Base-by-base conservation (phyloP, 2,797 vertebrate genomes). In the Alcedo atthis region DNA sequence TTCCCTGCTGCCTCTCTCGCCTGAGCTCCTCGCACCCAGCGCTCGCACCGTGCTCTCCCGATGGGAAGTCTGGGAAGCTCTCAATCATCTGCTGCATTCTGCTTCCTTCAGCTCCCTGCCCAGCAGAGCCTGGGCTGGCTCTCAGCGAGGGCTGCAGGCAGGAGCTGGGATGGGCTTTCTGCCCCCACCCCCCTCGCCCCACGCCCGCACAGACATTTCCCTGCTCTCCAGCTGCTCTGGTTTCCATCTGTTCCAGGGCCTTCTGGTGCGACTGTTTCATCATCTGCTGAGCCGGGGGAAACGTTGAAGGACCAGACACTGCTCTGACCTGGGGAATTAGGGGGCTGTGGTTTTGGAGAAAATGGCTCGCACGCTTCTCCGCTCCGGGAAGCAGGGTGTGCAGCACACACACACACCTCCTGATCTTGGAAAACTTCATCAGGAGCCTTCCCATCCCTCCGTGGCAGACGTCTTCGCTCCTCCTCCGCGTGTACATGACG, bases 161-260 rank as follows among this genome's bases (percentile, higher is more conserved):
- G 55, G 73, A 94, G 86, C 4, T 1, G 85, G 85, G 92, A 53
- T 66, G 79, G 90, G 87, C 84, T 85, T 75, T 90, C 66, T 92
- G 80, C 92, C 92, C 87, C 81, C 79, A 90, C 74, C 74, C 81
- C 91, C 90, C 88, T 88, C 75, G 1, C 68, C 83, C 57, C 21
- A 7, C 10, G 5, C 79, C 45, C 14, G 0, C 70, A 75, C 93
- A 94, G 92, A 91, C 89, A 86, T 94, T 96, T 93, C 74, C 92
- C 94, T 96, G 92, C 88, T 94, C 91, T 86, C 92, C 95, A 96
- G 95, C 96, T 95, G 94, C 93, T 96, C 94, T 94, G 95, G 73
- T 87, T 96, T 95, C 95, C 95, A 96, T 96, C 96, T 96, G 95
- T 94, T 94, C 45, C 53, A 30, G 89, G 85, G 89, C 93, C 90